phyloP scores from a whole-genome alignment of 2,113 vertebrate genomes.

The Heloderma charlesbogerti region DNA sequence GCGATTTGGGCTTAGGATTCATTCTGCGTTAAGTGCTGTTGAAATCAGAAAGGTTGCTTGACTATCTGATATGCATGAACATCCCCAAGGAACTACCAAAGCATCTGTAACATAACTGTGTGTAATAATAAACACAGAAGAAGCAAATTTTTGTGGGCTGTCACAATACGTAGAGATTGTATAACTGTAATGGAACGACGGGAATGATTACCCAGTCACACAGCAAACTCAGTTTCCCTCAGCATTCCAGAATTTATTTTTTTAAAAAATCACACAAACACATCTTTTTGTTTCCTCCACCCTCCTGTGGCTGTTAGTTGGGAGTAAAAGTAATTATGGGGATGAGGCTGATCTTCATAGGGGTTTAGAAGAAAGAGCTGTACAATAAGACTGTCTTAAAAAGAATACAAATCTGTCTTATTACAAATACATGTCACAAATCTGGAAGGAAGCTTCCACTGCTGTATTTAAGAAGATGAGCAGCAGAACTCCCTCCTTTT shows the following conservation, averaged over 20 bases:
- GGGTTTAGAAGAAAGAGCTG: neutral
- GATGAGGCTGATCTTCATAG: neutral
- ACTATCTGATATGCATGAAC: neutral
- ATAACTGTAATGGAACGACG: neutral
- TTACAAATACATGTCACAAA: conserved; percentile 3
- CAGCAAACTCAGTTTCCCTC: neutral
- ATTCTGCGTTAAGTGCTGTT: neutral
- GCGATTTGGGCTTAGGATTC: neutral
- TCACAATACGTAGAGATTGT: conserved; percentile 16
- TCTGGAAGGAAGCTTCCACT: neutral
- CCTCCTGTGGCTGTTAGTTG: neutral
- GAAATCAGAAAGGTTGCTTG: neutral
- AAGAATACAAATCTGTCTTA: neutral
- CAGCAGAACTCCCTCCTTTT: conserved; percentile 1
- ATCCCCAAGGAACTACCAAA: conserved; percentile 7
- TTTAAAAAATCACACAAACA: no score
- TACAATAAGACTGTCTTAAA: neutral
- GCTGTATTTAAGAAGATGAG: neutral
- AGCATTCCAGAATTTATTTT: conserved; percentile 39
- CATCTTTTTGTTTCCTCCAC: neutral
- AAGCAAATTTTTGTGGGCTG: neutral
- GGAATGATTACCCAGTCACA: neutral
- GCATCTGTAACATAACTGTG: neutral
- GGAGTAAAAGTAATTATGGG: neutral
- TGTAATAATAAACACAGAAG: conserved; percentile 9